Evolutionary conservation across 2,888 invertebrate species (phyloP), one percentile per base, ranked within the genome.

Genomic region (Pycnomerus fuliginosus): DNA sequence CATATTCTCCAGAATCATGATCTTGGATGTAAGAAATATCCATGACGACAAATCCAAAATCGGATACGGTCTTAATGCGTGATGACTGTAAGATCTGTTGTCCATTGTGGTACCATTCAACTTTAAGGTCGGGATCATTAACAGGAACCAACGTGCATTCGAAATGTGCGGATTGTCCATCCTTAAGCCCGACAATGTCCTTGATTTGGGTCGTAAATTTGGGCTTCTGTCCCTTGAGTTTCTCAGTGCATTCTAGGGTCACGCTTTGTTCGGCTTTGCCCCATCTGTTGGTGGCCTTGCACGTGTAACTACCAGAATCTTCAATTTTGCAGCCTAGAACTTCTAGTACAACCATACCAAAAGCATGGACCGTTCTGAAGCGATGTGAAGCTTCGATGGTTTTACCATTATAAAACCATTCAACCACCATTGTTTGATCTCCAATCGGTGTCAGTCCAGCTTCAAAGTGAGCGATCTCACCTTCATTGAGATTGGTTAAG

Each of bases 61-160:
- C 96, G 29, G 91, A 91, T 1, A 96, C 90, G 49, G 89, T 89
- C 73, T 95, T 94, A 62, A 94, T 92, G 52, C 96, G 82, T 13
- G 88, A 89, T 2, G 91, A 90, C 66, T 93, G 90, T 42, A 90
- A 81, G 55, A 99, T 73, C 1, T 92, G 90, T 63, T 90, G 80
- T 3, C 92, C 94, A 68, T 99, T 93, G 65, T 92, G 92, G 75
- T 90, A 96, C 97, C 97, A 98, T 75, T 97, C 96, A 14, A 95
- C 91, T 67, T 88, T 87, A 74, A 97, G 83, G 27, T 90, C 84
- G 2, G 95, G 94, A 73, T 97, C 97, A 50, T 93, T 93, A 3
- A 94, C 89, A 2, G 97, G 97, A 11, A 92, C 83, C 31, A 97
- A 78, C 2, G 91, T 93, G 66, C 95, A 95, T 74, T 97, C 96